These are phyloP conservation scores for Gallinago stenura DNA, from an alignment of 2,797 vertebrate genomes.

Conservation along the genomic window DNA sequence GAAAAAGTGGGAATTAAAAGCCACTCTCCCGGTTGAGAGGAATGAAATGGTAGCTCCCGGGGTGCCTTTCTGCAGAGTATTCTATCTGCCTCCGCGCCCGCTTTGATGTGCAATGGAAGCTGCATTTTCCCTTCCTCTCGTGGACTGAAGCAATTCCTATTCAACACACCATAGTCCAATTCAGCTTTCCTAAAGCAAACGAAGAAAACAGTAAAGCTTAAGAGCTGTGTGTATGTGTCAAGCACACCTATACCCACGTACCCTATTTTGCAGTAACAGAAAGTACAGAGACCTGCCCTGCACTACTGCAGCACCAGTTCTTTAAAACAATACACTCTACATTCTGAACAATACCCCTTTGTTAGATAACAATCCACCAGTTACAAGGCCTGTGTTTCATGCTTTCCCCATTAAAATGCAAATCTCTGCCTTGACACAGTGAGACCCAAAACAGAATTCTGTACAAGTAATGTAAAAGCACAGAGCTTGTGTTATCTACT, in stretches of 20 bases:
- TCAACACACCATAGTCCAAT: background rate
- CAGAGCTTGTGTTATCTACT: background rate
- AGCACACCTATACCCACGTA: background rate
- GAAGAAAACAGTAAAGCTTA: background rate
- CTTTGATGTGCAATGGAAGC: background rate
- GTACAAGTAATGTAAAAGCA: background rate
- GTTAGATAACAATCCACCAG: background rate
- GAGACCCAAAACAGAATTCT: background rate
- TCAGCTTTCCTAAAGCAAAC: background rate
- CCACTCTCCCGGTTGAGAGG: background rate
- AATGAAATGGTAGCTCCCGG: background rate
- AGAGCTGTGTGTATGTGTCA: background rate
- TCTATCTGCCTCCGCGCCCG: background rate
- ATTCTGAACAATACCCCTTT: background rate
- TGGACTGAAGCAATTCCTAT: background rate
- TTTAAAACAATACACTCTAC: background rate
- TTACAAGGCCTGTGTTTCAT: background rate
- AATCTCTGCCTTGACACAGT: slow-evolving; percentile 1
- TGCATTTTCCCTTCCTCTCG: background rate
- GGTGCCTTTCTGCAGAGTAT: background rate
- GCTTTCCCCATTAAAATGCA: background rate
- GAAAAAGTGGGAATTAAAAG: background rate
- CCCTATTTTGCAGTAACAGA: background rate
- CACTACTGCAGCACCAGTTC: background rate
- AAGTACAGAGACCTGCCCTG: background rate